Conservation (phyloP, 2,797 vertebrate genomes). For the Anabacerthia variegaticeps region DNA sequence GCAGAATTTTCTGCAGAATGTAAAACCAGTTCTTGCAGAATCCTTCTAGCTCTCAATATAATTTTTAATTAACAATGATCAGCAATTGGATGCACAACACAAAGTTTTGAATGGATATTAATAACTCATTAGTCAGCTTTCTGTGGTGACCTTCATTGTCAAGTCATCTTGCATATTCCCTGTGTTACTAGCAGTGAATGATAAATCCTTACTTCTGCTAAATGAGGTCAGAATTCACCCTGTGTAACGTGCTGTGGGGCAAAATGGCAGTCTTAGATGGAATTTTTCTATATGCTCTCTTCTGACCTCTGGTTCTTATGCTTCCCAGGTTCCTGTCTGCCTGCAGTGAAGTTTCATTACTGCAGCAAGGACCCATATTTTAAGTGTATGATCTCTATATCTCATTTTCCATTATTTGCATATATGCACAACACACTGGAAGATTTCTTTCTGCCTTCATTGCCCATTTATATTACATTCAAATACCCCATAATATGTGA, state of each 20-base stretch:
- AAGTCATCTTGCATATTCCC: background rate
- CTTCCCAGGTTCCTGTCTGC: background rate
- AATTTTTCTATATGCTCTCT: background rate
- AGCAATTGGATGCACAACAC: background rate
- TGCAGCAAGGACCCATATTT: background rate
- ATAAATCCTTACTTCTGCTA: background rate
- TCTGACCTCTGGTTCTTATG: background rate
- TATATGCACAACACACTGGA: background rate
- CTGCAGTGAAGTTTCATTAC: background rate
- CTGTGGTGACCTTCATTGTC: background rate
- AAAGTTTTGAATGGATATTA: background rate
- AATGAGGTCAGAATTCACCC: background rate
- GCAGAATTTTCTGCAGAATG: background rate
- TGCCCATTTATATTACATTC: background rate
- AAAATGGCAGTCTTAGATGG: background rate
- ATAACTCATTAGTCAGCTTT: background rate
- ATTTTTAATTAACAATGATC: background rate
- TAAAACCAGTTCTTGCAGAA: background rate
- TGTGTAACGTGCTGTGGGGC: background rate
- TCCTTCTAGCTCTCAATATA: background rate
- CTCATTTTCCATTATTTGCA: background rate
- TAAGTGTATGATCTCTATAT: background rate
- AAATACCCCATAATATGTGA: background rate
- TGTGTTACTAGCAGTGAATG: background rate
- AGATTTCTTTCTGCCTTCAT: background rate